phyloP scores from a whole-genome alignment of 2,113 vertebrate genomes.

The Microtus ochrogaster region DNA sequence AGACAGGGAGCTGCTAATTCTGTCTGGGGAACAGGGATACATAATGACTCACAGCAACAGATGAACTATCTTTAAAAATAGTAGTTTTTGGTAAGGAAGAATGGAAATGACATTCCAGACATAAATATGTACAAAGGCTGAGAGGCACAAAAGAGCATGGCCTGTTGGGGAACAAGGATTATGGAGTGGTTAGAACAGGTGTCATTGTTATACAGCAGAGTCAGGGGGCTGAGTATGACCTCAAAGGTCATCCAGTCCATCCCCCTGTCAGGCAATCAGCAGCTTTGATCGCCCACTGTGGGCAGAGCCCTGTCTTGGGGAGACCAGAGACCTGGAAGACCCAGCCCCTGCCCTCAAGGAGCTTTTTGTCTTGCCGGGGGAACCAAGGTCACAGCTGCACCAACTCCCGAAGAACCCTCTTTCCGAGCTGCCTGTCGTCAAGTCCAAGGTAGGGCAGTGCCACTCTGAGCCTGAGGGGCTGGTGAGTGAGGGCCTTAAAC shows the following conservation, averaged over 20 bases:
- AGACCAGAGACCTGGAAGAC: conserved; percentile 83
- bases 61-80: conserved; percentile 15
- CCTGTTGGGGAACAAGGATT: conserved; percentile 52
- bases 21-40: conserved; percentile 5
- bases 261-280: conserved; percentile 83
- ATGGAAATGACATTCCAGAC: conserved; percentile 40
- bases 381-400: conserved; percentile 80
- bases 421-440: conserved; percentile 83
- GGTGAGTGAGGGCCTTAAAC: conserved; percentile 67
- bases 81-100: conserved; percentile 24
- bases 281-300: conserved; percentile 83
- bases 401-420: conserved; percentile 82
- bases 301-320: conserved; percentile 83
- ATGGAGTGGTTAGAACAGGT: conserved; percentile 33
- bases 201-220: conserved; percentile 65
- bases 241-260: conserved; percentile 81
- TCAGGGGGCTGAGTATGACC: conserved; percentile 80
- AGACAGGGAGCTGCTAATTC: conserved; percentile 30
- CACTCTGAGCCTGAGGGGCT: conserved; percentile 77
- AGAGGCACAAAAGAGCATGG: background rate
- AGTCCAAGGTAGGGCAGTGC: conserved; percentile 83
- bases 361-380: conserved; percentile 81
- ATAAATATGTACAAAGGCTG: conserved; percentile 10
- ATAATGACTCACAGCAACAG: conserved; percentile 1
- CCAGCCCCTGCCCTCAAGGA: conserved; percentile 83